Conservation (phyloP, 2,888 invertebrate species). For the Mesorhabditis sp. region DNA sequence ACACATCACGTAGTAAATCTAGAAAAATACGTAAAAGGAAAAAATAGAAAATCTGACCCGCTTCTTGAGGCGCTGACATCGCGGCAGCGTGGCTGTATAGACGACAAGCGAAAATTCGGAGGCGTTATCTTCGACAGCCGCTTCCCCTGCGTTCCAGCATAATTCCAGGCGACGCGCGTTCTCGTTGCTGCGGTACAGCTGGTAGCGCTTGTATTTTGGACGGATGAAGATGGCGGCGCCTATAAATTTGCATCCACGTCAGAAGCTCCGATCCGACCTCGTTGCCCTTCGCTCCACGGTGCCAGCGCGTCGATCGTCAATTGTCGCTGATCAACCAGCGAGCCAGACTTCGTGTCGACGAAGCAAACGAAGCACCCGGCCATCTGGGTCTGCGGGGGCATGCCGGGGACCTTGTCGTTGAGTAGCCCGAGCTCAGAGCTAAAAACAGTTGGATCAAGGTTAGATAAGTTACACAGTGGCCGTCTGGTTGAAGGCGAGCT, state of each 20-base stretch:
- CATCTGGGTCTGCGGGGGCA: not conserved
- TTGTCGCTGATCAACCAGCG: constrained; percentile 32
- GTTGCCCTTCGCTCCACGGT: constrained; percentile 33
- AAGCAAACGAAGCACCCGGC: constrained; percentile 25
- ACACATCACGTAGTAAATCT: constrained; percentile 42
- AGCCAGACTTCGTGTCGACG: constrained; percentile 23
- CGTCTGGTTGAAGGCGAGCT: not conserved
- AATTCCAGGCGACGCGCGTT: not conserved
- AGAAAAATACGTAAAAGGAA: not conserved
- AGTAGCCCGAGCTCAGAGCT: not conserved
- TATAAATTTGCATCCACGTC: not conserved
- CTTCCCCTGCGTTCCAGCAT: not conserved
- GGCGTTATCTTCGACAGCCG: not conserved
- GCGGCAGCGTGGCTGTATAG: constrained; percentile 37
- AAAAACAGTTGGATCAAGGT: not conserved
- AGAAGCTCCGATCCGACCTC: not conserved
- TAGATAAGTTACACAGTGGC: not conserved
- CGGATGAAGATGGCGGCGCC: not conserved
- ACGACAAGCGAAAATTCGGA: constrained; percentile 31
- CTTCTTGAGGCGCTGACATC: constrained; percentile 37
- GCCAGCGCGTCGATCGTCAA: constrained; percentile 38
- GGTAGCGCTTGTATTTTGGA: constrained; percentile 3
- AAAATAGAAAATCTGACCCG: not conserved
- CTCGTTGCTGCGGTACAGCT: not conserved
- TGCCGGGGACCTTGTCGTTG: not conserved